Evolutionary conservation across 2,797 vertebrate species (phyloP).

Genomic region (Gallinago solitaria): DNA sequence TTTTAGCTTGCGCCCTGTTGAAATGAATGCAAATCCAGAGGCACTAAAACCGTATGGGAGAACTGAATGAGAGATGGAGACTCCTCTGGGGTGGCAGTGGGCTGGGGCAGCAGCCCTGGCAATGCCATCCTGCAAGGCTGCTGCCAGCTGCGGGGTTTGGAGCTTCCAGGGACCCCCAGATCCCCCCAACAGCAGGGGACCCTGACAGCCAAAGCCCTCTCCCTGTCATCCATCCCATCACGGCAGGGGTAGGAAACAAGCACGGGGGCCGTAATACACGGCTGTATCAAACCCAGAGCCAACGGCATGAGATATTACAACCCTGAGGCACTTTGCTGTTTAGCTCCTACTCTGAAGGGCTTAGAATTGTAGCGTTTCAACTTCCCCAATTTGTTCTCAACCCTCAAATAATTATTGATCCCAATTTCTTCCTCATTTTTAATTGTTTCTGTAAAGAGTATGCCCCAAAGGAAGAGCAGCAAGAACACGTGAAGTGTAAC

Average conservation of each 20-base stretch:
- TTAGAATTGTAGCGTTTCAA: not conserved
- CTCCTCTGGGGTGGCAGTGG: not conserved
- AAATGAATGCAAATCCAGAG: conserved; percentile 18
- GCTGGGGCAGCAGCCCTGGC: not conserved
- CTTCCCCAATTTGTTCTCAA: not conserved
- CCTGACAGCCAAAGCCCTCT: not conserved
- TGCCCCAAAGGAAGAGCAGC: not conserved
- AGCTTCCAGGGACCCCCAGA: not conserved
- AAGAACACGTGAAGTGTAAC: not conserved
- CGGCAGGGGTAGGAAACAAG: not conserved
- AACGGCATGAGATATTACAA: not conserved
- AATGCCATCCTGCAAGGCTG: not conserved
- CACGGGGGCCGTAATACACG: accelerated
- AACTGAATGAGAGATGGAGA: not conserved
- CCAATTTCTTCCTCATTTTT: not conserved
- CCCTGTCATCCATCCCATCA: not conserved
- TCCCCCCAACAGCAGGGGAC: not conserved
- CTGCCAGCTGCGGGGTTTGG: not conserved
- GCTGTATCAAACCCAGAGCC: not conserved
- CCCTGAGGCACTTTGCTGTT: not conserved
- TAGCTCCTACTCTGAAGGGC: not conserved
- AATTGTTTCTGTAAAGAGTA: not conserved
- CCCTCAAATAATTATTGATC: not conserved
- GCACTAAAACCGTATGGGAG: not conserved
- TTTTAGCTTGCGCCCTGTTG: conserved; percentile 14